Conservation (phyloP, 2,113 vertebrate genomes). For the Tretioscincus oriximinensis region DNA sequence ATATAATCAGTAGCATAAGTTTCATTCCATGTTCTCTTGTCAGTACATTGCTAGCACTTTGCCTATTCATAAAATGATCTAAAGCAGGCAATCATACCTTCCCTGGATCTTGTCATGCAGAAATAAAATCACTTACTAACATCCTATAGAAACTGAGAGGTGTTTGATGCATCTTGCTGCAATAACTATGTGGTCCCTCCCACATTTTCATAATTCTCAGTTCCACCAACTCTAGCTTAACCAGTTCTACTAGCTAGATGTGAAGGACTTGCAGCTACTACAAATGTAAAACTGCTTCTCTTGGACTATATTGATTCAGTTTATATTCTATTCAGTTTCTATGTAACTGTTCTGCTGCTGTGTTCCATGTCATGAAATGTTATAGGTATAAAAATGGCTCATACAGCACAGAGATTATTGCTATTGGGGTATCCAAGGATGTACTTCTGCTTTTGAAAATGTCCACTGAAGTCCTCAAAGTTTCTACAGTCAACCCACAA, state of each 20-base stretch:
- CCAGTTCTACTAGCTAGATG: conserved; percentile 1
- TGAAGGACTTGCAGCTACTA: not conserved
- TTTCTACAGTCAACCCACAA: too few relatives aligned
- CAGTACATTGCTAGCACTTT: not conserved
- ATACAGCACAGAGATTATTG: too few relatives aligned
- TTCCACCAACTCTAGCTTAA: conserved; percentile 4
- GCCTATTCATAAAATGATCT: not conserved
- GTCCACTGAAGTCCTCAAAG: too few relatives aligned
- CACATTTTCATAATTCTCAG: conserved; percentile 18
- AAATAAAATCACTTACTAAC: not conserved
- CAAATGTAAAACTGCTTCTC: not conserved
- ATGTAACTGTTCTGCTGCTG: too few relatives aligned
- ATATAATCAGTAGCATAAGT: not conserved
- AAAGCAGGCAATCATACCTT: not conserved
- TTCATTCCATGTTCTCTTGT: conserved; percentile 1
- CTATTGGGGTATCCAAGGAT: too few relatives aligned
- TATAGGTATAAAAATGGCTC: too few relatives aligned
- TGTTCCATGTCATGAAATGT: not conserved
- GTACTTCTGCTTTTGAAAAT: too few relatives aligned
- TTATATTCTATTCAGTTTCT: not conserved
- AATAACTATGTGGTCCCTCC: conserved; percentile 27
- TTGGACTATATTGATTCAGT: not conserved
- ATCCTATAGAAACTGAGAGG: conserved; percentile 3
- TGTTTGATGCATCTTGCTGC: conserved; percentile 12
- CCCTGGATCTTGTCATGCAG: not conserved